Conservation (phyloP, 2,797 vertebrate species). For the Chloroceryle inda region DNA sequence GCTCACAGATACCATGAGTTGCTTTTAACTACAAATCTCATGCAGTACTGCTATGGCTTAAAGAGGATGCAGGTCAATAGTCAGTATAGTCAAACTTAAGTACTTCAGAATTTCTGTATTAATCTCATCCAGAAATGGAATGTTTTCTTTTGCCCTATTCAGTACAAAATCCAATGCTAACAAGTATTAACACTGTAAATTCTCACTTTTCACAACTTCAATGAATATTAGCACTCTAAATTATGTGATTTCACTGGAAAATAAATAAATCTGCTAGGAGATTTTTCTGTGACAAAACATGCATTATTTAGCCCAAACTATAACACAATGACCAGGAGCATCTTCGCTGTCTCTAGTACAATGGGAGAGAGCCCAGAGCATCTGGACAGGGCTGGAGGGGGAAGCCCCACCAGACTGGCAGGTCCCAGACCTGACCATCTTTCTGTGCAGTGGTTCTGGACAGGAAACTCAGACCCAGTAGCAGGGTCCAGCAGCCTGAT, state of each 20-base stretch:
- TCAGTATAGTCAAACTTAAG: not conserved
- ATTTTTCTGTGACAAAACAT: not conserved
- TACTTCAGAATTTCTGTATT: not conserved
- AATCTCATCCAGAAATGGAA: not conserved
- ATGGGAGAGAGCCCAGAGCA: rapidly evolving
- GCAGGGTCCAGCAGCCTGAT: not conserved
- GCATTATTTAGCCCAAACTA: not conserved
- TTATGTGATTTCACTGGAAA: not conserved
- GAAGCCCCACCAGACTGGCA: rapidly evolving
- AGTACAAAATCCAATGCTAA: not conserved
- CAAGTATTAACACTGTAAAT: not conserved
- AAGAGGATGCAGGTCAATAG: not conserved
- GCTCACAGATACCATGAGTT: not conserved
- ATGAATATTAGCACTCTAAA: not conserved
- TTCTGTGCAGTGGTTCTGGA: not conserved
- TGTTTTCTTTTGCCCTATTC: not conserved
- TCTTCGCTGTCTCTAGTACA: rapidly evolving
- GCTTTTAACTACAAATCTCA: not conserved
- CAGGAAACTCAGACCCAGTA: not conserved
- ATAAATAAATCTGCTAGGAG: not conserved
- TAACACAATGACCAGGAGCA: not conserved
- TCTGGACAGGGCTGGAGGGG: rapidly evolving
- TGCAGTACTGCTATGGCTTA: not conserved
- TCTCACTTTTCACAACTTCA: not conserved
- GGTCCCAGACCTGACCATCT: not conserved